phyloP scores from a whole-genome alignment of 2,797 vertebrate species.

The Anniella stebbinsi region DNA sequence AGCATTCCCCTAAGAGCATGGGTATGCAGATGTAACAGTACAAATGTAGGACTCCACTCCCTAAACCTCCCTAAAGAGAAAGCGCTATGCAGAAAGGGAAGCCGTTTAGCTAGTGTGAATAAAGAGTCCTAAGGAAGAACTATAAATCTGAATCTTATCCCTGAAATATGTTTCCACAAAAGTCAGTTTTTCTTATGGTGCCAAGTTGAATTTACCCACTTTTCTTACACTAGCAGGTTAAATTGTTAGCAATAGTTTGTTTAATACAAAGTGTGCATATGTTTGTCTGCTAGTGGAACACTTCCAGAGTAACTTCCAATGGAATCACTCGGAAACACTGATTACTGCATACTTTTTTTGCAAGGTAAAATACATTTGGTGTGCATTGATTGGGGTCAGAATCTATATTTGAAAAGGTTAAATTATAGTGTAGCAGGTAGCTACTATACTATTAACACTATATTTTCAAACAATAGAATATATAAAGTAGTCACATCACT shows the following conservation, averaged over 20 bases:
- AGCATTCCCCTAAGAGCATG: too few relatives aligned
- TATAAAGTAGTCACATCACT: background rate
- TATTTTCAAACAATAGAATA: background rate
- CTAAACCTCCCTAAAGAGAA: background rate
- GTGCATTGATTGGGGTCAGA: background rate
- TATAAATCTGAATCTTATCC: background rate
- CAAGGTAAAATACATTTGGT: background rate
- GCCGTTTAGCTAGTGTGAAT: too few relatives aligned
- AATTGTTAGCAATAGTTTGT: background rate
- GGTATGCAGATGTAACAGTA: background rate
- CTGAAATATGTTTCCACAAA: background rate
- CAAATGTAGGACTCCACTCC: background rate
- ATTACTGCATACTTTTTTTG: background rate
- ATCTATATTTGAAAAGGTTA: background rate
- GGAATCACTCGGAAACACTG: background rate
- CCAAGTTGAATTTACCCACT: background rate
- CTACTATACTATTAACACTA: background rate
- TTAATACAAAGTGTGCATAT: background rate
- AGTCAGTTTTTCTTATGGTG: background rate
- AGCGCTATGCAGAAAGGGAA: background rate
- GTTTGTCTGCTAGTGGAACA: background rate
- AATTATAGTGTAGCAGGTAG: background rate
- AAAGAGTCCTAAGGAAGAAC: background rate
- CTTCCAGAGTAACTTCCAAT: background rate
- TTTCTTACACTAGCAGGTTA: background rate